Base-by-base conservation (phyloP, 2,888 invertebrate species). In the Drosophila macrospina region DNA sequence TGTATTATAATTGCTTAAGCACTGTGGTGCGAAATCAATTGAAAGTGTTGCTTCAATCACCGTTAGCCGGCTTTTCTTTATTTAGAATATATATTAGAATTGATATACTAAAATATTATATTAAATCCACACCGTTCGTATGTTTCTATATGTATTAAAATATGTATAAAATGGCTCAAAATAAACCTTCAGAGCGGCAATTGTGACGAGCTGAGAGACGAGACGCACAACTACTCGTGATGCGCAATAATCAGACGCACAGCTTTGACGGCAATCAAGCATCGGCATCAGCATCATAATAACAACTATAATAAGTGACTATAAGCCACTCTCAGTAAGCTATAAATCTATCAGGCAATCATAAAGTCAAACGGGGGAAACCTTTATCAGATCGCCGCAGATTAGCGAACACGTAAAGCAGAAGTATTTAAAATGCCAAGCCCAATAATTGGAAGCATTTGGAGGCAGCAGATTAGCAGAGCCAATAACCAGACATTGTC, bases 1-100 rank as follows among this genome's bases (percentile, higher is more conserved):
- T 63, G 61, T 55, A 69, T 67, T 66, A 68, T 72, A 82, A 78
- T 82, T 82, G 64, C 69, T 45, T 44, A 74, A 80, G 74, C 69
- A 67, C 57, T 24, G 62, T 79, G 68, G 51, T 57, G 24, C n/a
- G 10, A 66, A 66, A 65, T 13, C 20, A 47, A 51, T 51, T 13
- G 69, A 50, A 45, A 45, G 15, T 37, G 32, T 10, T 20, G 42
- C 15, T 28, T 41, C 20, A 20, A 16, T n/a, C 39, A 24, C 20
- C 30, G 13, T 41, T 59, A 30, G 24, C 15, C 15, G 44, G 28
- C 15, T 34, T 26, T 36, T 3, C 26, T 15, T 37, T 37, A 26
- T 51, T 50, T 10, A 51, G 37, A 26, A 26, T 37, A 15, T 11
- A 13, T 24, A 51, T 37, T 26, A 51, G 15, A 37, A 15, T 2